Evolutionary conservation across 2,888 invertebrate species (phyloP).

Genomic region (Brenthis daphne): DNA sequence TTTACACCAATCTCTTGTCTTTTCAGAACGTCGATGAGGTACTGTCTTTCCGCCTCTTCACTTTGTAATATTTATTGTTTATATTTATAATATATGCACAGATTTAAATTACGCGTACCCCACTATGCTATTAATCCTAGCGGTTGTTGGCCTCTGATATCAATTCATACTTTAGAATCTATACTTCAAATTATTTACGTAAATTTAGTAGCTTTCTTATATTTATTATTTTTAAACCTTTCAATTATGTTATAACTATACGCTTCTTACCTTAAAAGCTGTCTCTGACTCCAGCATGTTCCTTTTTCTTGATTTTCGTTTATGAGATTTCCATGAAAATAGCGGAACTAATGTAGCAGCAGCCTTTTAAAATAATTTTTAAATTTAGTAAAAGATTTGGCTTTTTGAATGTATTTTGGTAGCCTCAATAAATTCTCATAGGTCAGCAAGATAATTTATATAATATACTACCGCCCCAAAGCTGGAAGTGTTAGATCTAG

Average conservation of each 20-base stretch:
- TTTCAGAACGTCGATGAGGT: slow-evolving; percentile 84
- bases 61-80: slow-evolving; percentile 51
- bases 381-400: slow-evolving; percentile 2
- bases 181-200: slow-evolving; percentile 7
- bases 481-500: slow-evolving; percentile 31
- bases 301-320: slow-evolving; percentile 21
- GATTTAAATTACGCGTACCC: slow-evolving; percentile 37
- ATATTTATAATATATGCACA: slow-evolving; percentile 63
- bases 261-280: slow-evolving; percentile 17
- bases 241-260: slow-evolving; percentile 11
- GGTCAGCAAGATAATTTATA: slow-evolving; percentile 9
- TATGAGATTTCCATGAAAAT: slow-evolving; percentile 9
- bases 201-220: slow-evolving; percentile 20
- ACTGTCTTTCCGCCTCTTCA: slow-evolving; percentile 72
- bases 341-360: slow-evolving; percentile 25
- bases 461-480: slow-evolving; percentile 18
- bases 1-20: slow-evolving; percentile 80
- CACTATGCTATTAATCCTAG: slow-evolving; percentile 33
- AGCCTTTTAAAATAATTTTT: slow-evolving; percentile 8
- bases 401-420: slow-evolving; percentile 13
- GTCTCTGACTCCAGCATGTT: slow-evolving; percentile 27
- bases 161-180: slow-evolving; percentile 8
- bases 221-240: slow-evolving; percentile 12
- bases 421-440: slow-evolving; percentile 1
- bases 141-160: slow-evolving; percentile 2